Evolutionary conservation across 2,888 invertebrate genomes (phyloP), one percentile per base, ranked within the genome.

Genomic region (Parthenolecanium corni): DNA sequence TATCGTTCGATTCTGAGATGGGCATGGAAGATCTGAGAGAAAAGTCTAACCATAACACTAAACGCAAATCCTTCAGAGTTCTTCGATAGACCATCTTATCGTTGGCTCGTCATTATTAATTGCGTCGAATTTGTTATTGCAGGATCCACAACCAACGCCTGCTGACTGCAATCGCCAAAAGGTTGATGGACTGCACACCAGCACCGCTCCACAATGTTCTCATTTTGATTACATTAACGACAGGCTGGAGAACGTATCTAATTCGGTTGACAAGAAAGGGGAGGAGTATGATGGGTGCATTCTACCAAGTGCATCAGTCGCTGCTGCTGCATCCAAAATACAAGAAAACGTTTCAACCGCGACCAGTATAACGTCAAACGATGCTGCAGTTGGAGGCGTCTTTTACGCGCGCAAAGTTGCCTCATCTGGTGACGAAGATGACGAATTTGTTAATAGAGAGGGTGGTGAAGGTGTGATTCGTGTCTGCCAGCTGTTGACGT

Each of bases 231-330:
- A 49, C 49, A 14, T 23, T 20, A 42, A 14, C 16, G 44, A 42
- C 14, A 44, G 5, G 31, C 4, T 9, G 31, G 49, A 21, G 14
- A 49, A 49, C 18, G 23, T 23, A 49, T 49, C 21, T 49, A 49
- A 49, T 49, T 49, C 21, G 49, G 49, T 49, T 21, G 49, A 49
- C 49, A 49, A 5, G 49, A 49, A 49, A 49, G 14, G 49, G 49
- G 49, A 49, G 49, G 49, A 49, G 49, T 20, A 49, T 20, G 21
- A 49, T 23, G 12, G 23, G 18, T 5, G 46, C 46, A 44, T 23
- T 18, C 12, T 23, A 14, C 6, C 49, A 21, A 49, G 14, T 49
- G 49, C 49, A 49, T 6, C 23, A 14, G 18, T 18, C 14, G n/a
- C 18, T 44, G n/a, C 44, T 44, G 5, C 18, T 14, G n/a, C 9